phyloP scores from a whole-genome alignment of 1,140 invertebrate species.

The Nymphalis io region DNA sequence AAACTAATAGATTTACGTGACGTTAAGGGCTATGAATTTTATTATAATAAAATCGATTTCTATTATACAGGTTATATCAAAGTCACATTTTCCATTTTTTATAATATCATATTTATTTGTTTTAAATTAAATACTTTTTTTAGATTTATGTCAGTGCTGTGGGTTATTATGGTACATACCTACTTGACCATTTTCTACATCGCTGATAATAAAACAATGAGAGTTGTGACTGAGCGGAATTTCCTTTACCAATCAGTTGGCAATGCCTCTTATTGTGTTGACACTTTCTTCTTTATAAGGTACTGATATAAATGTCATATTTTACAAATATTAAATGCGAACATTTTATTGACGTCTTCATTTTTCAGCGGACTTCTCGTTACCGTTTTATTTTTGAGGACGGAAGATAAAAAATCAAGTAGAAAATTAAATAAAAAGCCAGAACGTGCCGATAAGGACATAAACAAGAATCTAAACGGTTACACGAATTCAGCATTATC shows the following conservation, averaged over 20 bases:
- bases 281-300: constrained; percentile 96
- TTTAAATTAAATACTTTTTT: constrained; percentile 15
- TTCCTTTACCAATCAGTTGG: constrained; percentile 92
- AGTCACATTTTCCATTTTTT: no score
- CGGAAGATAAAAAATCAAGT: constrained; percentile 76
- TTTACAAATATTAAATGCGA: neutral
- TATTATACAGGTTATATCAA: no score
- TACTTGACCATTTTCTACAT: constrained; percentile 90
- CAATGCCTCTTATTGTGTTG: constrained; percentile 94
- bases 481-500: constrained; percentile 71
- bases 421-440: constrained; percentile 42
- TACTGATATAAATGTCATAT: constrained; percentile 29
- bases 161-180: constrained; percentile 97
- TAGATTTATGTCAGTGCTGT: constrained; percentile 90
- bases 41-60: no score
- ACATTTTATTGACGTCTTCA: neutral
- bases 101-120: no score
- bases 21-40: no score
- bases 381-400: constrained; percentile 87
- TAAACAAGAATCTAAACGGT: constrained; percentile 68
- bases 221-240: constrained; percentile 88
- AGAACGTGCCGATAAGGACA: constrained; percentile 49
- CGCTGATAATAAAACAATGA: constrained; percentile 88
- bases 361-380: constrained; percentile 86
- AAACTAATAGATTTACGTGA: no score